A percentile compares a stretch with the other conserved stretches of the same genome.
These are phyloP conservation scores for Macquaria australasica DNA, from an alignment of 2,113 vertebrate species.

Conservation along the genomic window DNA sequence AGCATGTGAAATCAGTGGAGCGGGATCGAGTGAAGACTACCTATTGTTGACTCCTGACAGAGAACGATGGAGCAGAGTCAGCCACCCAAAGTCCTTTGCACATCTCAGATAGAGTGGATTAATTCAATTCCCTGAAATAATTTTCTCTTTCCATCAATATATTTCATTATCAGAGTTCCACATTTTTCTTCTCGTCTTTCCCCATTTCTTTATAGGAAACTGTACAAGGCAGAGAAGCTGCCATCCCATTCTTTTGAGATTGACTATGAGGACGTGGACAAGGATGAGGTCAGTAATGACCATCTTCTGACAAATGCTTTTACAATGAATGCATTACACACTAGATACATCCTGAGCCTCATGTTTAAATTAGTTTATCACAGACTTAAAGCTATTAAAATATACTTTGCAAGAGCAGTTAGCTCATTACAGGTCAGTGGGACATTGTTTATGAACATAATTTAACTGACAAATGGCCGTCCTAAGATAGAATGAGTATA, in stretches of 20 bases:
- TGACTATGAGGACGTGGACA: constrained; percentile 97
- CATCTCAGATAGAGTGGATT: constrained; percentile 31
- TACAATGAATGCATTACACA: constrained; percentile 51
- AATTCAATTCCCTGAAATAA: constrained; percentile 38
- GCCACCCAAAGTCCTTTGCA: constrained; percentile 42
- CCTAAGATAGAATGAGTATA: constrained; percentile 7
- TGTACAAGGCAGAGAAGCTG: constrained; percentile 93
- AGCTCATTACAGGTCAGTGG: constrained; percentile 38
- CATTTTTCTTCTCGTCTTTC: constrained; percentile 19
- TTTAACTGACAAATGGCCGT: constrained; percentile 31
- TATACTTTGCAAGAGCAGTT: constrained; percentile 49
- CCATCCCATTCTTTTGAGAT: constrained; percentile 97
- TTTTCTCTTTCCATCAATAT: constrained; percentile 33
- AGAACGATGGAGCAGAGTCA: constrained; percentile 53
- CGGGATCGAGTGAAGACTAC: constrained; percentile 28
- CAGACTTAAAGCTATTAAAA: constrained; percentile 49
- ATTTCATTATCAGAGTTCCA: constrained; percentile 19
- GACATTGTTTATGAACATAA: constrained; percentile 46
- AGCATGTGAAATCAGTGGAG: constrained; percentile 62
- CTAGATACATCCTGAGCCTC: constrained; percentile 27
- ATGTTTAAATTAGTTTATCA: constrained; percentile 60
- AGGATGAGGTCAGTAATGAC: constrained; percentile 92
- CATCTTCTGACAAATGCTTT: constrained; percentile 53
- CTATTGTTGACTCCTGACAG: constrained; percentile 69
- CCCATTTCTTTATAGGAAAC: constrained; percentile 83